These are phyloP conservation scores for Eucera pruinosa DNA, from an alignment of 2,888 invertebrate species.

Conservation along the genomic window DNA sequence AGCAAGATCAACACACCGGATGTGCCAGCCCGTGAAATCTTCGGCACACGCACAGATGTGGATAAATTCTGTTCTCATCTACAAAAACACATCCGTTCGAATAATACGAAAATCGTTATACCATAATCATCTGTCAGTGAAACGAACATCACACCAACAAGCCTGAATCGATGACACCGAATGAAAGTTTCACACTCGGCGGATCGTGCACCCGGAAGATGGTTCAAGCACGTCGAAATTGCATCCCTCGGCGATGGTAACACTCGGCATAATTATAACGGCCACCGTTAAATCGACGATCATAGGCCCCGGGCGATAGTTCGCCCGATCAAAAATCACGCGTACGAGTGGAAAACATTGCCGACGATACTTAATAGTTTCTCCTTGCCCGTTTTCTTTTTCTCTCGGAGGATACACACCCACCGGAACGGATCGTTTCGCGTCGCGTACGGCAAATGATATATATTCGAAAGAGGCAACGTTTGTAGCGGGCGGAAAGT, in stretches of 20 bases:
- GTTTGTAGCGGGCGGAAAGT: slow-evolving; percentile 15
- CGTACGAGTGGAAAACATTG: too few relatives aligned
- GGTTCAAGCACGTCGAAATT: slow-evolving; percentile 13
- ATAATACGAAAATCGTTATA: slow-evolving; percentile 57
- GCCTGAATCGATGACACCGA: slow-evolving; percentile 47
- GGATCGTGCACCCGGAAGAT: slow-evolving; percentile 6
- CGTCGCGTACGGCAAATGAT: background rate
- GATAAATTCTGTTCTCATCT: too few relatives aligned
- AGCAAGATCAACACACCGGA: background rate
- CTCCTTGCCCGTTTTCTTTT: too few relatives aligned
- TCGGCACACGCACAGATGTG: too few relatives aligned
- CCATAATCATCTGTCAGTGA: slow-evolving; percentile 78
- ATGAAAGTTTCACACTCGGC: slow-evolving; percentile 13
- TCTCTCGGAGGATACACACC: too few relatives aligned
- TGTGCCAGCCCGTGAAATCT: background rate
- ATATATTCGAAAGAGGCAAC: background rate
- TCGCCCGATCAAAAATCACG: too few relatives aligned
- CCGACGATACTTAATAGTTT: too few relatives aligned
- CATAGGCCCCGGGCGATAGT: background rate
- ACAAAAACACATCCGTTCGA: too few relatives aligned
- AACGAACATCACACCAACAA: slow-evolving; percentile 78
- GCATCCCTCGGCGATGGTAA: background rate
- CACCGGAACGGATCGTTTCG: background rate
- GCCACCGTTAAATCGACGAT: slow-evolving; percentile 13
- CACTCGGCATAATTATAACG: slow-evolving; percentile 19